Base-by-base conservation (phyloP, 2,888 invertebrate genomes). In the Trissolcus brochymenae region DNA sequence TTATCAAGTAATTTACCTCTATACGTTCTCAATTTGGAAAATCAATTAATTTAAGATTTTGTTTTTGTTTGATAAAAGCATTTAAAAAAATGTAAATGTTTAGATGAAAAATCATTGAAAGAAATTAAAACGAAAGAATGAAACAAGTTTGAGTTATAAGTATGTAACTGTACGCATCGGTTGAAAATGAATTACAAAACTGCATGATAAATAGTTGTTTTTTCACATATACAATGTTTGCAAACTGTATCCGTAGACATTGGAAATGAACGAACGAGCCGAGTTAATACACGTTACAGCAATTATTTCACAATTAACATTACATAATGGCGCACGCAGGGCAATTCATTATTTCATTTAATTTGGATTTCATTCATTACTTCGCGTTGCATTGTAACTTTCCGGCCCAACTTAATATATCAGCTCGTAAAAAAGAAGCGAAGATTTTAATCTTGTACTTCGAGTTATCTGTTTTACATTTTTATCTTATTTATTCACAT, bases 1-100 rank as follows among this genome's bases (percentile, higher is more conserved):
- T 57, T 55, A 60, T 71, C 65, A 41, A 64, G 56, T 57, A 76
- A 61, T 43, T 78, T 60, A 67, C 46, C n/a, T n/a, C n/a, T n/a
- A n/a, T n/a, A n/a, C n/a, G 21, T 21, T 21, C 21, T 4, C 21
- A 2, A 4, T 21, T 21, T 21, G 21, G 21, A 21, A 21, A 21
- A 2, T 21, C 21, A 21, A n/a, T n/a, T n/a, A n/a, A n/a, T n/a
- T n/a, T n/a, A n/a, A n/a, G n/a, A n/a, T n/a, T n/a, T n/a, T n/a
- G n/a, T n/a, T n/a, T n/a, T n/a, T n/a, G n/a, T n/a, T n/a, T n/a
- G n/a, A n/a, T n/a, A n/a, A n/a, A n/a, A n/a, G n/a, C n/a, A n/a
- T n/a, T n/a, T n/a, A n/a, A n/a, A n/a, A n/a, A n/a, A n/a, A n/a
- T n/a, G n/a, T n/a, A n/a, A n/a, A n/a, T n/a, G n/a, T n/a, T n/a